Evolutionary conservation across 2,888 invertebrate genomes (phyloP).

Genomic region (Tetragonula carbonaria): DNA sequence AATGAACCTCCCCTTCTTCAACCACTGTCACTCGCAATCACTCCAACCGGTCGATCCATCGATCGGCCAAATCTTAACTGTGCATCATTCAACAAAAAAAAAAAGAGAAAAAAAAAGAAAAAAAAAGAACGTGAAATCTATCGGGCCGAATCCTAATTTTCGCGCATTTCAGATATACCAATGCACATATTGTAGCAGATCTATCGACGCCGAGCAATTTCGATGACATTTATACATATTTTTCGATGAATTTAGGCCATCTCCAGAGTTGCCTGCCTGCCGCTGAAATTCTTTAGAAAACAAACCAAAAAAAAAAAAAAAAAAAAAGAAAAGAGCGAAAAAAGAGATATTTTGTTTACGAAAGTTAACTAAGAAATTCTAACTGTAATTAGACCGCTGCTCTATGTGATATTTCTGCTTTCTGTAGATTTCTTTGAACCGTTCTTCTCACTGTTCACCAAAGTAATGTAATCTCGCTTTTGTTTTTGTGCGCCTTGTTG

Average conservation of each 20-base stretch:
- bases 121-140: slow-evolving; percentile 38
- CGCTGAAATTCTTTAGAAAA: slow-evolving; percentile 43
- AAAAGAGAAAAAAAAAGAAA: slow-evolving; percentile 36
- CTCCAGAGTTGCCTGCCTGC: slow-evolving; percentile 83
- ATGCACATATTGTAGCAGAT: slow-evolving; percentile 75
- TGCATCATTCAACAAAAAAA: slow-evolving; percentile 68
- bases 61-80: slow-evolving; percentile 55
- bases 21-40: slow-evolving; percentile 4
- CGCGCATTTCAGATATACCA: slow-evolving; percentile 35
- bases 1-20: background rate
- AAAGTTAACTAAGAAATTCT: background rate
- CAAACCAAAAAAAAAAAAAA: background rate
- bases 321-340: background rate
- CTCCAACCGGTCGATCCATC: slow-evolving; percentile 1
- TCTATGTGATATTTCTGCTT: slow-evolving; percentile 25
- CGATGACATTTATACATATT: slow-evolving; percentile 74
- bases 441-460: slow-evolving; percentile 3
- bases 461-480: slow-evolving; percentile 3
- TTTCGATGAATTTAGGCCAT: slow-evolving; percentile 82
- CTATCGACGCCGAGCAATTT: slow-evolving; percentile 77
- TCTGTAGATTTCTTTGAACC: slow-evolving; percentile 8
- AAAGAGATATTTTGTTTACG: background rate
- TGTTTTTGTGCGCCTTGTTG: slow-evolving; percentile 6
- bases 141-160: slow-evolving; percentile 48
- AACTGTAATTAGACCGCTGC: slow-evolving; percentile 34